Evolutionary conservation across 2,888 invertebrate genomes (phyloP), one percentile per base, ranked within the genome.

Genomic region (Cetonia aurata): DNA sequence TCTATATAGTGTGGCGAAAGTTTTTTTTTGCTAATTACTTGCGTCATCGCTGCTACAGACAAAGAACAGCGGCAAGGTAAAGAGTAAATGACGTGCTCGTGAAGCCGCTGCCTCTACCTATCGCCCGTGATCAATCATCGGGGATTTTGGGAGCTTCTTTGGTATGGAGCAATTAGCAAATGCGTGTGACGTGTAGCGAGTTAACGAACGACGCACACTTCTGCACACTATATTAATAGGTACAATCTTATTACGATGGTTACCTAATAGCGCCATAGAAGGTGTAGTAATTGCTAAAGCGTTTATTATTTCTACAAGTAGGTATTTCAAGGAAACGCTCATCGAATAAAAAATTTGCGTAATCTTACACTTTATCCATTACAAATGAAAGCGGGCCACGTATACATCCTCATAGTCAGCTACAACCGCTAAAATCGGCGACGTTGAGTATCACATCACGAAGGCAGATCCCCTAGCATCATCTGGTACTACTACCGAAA

Each of bases 71-170:
- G 60, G 48, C 62, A 75, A 75, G 73, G 72, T 73, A 67, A 71
- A 73, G 72, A 71, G 74, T 76, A 71, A 72, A 72, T 76, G 76
- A 76, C 75, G 75, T 72, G 71, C 74, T 71, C 72, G 73, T 75
- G 76, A 76, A 25, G 25, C 25, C 25, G 74, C 62, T 50, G 62
- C 50, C 41, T 65, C 50, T 73, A 75, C 74, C 74, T 75, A 73
- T 75, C 75, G 74, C 69, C 50, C 72, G 77, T 75, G 78, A 79
- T 79, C 79, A 79, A 79, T 79, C 79, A 79, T 78, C 76, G 73
- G 62, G 76, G 76, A 77, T 77, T 77, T 77, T 73, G 71, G 72
- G 62, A 68, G 57, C 69, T 70, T 69, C 67, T 72, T 73, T 71
- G 53, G 60, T 48, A 70, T 57, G 70, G 70, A 70, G 74, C 72